phyloP scores from a whole-genome alignment of 1,140 invertebrate species.

The Steinernema khuongi region DNA sequence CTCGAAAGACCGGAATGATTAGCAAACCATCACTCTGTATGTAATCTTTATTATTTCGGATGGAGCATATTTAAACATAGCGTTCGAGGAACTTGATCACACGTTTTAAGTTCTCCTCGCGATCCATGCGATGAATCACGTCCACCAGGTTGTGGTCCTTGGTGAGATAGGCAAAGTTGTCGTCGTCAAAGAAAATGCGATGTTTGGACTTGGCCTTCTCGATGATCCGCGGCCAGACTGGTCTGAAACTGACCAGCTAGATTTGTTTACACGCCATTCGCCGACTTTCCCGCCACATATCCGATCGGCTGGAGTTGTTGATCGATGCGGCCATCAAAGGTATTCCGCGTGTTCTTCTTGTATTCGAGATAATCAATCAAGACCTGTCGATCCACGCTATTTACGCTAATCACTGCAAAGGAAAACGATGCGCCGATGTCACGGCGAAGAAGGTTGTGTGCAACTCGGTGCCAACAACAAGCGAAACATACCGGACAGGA shows the following conservation, averaged over 20 bases:
- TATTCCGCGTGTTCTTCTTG: neutral
- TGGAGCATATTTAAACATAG: too few relatives aligned
- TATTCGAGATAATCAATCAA: constrained; percentile 17
- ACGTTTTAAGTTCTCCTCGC: constrained; percentile 5
- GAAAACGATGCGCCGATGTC: neutral
- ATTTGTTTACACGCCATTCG: neutral
- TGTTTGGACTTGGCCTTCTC: neutral
- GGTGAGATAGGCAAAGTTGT: neutral
- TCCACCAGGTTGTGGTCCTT: neutral
- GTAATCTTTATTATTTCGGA: too few relatives aligned
- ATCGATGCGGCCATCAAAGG: constrained; percentile 16
- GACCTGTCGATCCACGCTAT: neutral
- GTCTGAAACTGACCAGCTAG: neutral
- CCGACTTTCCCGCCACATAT: neutral
- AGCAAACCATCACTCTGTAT: too few relatives aligned
- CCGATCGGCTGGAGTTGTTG: constrained; percentile 8
- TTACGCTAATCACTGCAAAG: constrained; percentile 10
- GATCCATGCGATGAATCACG: neutral
- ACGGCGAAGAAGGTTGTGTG: neutral
- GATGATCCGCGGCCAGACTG: neutral
- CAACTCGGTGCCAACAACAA: constrained; percentile 15
- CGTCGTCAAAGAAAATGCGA: constrained; percentile 3
- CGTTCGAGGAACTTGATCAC: neutral
- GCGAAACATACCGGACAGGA: constrained; percentile 3
- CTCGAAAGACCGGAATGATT: neutral